Evolutionary conservation across 2,888 invertebrate genomes (phyloP).

Genomic region (Agonum fuliginosum): DNA sequence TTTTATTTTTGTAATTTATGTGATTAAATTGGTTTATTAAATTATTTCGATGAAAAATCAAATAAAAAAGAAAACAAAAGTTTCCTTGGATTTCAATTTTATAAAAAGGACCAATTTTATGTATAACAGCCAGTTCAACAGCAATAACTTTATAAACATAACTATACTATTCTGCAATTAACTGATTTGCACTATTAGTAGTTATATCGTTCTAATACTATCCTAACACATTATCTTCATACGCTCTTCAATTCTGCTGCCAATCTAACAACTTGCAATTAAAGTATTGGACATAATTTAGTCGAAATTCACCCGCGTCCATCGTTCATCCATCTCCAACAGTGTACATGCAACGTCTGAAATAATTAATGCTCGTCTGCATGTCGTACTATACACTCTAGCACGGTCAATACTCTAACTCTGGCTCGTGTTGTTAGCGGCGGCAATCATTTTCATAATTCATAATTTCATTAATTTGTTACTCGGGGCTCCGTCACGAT

Average conservation of each 20-base stretch:
- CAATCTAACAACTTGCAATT: background rate
- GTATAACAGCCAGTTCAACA: no score
- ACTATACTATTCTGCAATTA: no score
- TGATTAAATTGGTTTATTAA: no score
- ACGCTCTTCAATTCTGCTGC: no score
- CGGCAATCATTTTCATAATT: slow-evolving; percentile 74
- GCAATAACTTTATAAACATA: no score
- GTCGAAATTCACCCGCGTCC: background rate
- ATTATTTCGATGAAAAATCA: no score
- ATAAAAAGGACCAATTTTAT: background rate
- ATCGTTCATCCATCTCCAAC: slow-evolving; percentile 1
- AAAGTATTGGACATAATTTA: background rate
- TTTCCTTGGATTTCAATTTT: background rate
- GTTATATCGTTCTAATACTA: no score
- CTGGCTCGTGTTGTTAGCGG: slow-evolving; percentile 62
- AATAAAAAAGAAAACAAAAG: no score
- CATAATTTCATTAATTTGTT: slow-evolving; percentile 75
- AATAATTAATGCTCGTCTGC: slow-evolving; percentile 57
- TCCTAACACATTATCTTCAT: no score
- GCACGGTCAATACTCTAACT: slow-evolving; percentile 41
- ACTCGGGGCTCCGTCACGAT: slow-evolving; percentile 74
- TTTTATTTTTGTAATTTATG: no score
- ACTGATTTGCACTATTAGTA: no score
- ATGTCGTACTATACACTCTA: slow-evolving; percentile 12
- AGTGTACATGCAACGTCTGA: slow-evolving; percentile 31